Evolutionary conservation across 2,113 vertebrate genomes (phyloP).

Genomic region (Prunella fulvescens): DNA sequence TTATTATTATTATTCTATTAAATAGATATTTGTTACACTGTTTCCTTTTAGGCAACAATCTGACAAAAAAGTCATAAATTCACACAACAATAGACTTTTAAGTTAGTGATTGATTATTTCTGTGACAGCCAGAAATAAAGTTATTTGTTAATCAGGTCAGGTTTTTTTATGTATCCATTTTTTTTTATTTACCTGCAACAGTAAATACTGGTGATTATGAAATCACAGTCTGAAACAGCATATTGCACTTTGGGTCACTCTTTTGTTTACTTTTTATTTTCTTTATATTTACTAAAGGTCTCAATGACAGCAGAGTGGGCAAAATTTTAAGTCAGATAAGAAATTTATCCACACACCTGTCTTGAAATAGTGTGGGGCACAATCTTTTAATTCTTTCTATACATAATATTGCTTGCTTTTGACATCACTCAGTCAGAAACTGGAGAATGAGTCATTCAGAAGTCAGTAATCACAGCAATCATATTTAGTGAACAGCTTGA

Average conservation of each 20-base stretch:
- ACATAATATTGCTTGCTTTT: not conserved
- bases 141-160: not conserved
- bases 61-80: not conserved
- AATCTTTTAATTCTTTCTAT: not conserved
- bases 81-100: not conserved
- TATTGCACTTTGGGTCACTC: not conserved
- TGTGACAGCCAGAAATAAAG: not conserved
- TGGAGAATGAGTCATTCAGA: not conserved
- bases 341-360: not conserved
- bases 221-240: not conserved
- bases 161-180: not conserved
- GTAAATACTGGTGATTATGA: not conserved
- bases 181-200: not conserved
- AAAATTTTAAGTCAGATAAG: not conserved
- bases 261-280: not conserved
- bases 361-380: not conserved
- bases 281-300: not conserved
- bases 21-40: not conserved
- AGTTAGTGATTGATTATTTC: not conserved
- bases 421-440: not conserved
- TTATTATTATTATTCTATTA: not conserved
- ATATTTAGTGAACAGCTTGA: not conserved
- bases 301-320: rapidly evolving
- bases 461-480: not conserved
- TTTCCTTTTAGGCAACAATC: not conserved